Evolutionary conservation across 2,797 vertebrate genomes (phyloP).

Genomic region (Pangasius krempfi): DNA sequence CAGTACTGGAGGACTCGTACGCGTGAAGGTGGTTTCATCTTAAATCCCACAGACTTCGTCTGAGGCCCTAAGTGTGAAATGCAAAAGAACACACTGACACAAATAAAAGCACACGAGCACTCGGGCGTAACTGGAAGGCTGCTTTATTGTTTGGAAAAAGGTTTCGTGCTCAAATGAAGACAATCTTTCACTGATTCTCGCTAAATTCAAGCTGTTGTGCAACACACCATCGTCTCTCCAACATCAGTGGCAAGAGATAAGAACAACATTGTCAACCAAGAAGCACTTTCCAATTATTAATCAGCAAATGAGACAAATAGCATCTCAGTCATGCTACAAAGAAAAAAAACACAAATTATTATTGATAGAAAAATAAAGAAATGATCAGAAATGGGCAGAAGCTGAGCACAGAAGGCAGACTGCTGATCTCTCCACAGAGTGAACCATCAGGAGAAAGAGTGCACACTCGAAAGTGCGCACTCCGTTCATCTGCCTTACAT

Average conservation of each 20-base stretch:
- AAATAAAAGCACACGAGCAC: slow-evolving; percentile 43
- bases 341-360: slow-evolving; percentile 70
- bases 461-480: slow-evolving; percentile 39
- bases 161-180: slow-evolving; percentile 84
- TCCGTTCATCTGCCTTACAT: slow-evolving; percentile 43
- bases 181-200: slow-evolving; percentile 80
- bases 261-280: slow-evolving; percentile 70
- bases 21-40: not conserved
- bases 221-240: slow-evolving; percentile 78
- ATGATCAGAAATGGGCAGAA: slow-evolving; percentile 69
- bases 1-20: not conserved
- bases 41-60: not conserved
- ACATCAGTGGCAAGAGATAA: slow-evolving; percentile 80
- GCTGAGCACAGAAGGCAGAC: slow-evolving; percentile 77
- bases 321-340: slow-evolving; percentile 81
- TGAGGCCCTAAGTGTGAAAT: not conserved
- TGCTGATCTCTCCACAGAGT: slow-evolving; percentile 68
- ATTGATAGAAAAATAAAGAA: slow-evolving; percentile 62
- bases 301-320: slow-evolving; percentile 75
- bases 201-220: slow-evolving; percentile 78
- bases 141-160: slow-evolving; percentile 87
- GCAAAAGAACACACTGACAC: slow-evolving; percentile 1
- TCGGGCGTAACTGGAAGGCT: slow-evolving; percentile 78
- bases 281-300: slow-evolving; percentile 63
- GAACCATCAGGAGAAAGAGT: slow-evolving; percentile 52